These are phyloP conservation scores for Tenthredo distinguenda DNA, from an alignment of 2,888 invertebrate species.

Conservation along the genomic window DNA sequence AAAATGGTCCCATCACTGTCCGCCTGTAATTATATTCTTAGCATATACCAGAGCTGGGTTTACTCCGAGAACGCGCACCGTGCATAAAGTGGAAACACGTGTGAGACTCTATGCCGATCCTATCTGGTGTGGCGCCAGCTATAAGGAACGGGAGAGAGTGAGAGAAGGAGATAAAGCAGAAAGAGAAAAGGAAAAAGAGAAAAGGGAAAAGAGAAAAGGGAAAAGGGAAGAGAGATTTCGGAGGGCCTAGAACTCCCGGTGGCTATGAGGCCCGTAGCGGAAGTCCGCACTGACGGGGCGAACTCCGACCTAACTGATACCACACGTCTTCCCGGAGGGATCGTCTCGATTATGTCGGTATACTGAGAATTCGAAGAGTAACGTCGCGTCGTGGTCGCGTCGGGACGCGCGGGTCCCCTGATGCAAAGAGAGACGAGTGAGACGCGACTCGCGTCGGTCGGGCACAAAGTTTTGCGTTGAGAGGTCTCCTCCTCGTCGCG, in stretches of 20 bases:
- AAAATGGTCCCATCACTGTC: slow-evolving; percentile 44
- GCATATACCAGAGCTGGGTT: slow-evolving; percentile 28
- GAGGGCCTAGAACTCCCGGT: slow-evolving; percentile 13
- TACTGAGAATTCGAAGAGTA: slow-evolving; percentile 33
- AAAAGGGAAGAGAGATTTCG: background rate
- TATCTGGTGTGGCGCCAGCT: slow-evolving; percentile 68
- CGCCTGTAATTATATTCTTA: slow-evolving; percentile 54
- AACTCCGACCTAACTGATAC: slow-evolving; percentile 67
- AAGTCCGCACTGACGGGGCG: slow-evolving; percentile 66
- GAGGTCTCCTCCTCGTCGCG: slow-evolving; percentile 5
- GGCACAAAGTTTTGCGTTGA: slow-evolving; percentile 34
- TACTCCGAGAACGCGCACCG: slow-evolving; percentile 42
- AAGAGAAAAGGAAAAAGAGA: background rate
- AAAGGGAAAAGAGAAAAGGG: background rate
- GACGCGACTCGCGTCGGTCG: background rate
- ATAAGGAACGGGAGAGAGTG: background rate
- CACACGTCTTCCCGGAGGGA: slow-evolving; percentile 60
- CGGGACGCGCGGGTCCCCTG: slow-evolving; percentile 8
- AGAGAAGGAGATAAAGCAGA: background rate
- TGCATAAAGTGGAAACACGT: slow-evolving; percentile 71
- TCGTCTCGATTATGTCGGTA: slow-evolving; percentile 31
- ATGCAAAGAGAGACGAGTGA: slow-evolving; percentile 16
- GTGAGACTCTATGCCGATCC: slow-evolving; percentile 66
- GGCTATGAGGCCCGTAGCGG: slow-evolving; percentile 57
- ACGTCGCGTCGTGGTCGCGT: background rate